Conservation (phyloP, 2,888 invertebrate species). For the Pycnomerus fuliginosus region DNA sequence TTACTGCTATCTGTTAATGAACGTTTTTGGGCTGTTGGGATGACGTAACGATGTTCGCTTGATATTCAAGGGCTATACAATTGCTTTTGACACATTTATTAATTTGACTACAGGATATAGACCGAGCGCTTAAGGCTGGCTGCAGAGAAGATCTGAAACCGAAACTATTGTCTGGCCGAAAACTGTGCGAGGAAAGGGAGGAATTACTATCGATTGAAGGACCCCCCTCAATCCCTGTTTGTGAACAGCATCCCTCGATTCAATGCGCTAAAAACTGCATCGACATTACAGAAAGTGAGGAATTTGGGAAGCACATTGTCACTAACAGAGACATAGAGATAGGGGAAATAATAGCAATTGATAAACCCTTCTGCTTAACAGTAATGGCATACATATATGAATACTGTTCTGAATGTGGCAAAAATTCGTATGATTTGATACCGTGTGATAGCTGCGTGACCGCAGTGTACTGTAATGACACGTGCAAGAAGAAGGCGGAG, state of each 20-base stretch:
- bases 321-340: slow-evolving; percentile 65
- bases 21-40: too few species aligned
- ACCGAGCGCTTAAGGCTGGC: too few species aligned
- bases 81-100: too few species aligned
- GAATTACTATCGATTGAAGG: too few species aligned
- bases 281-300: slow-evolving; percentile 57
- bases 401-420: slow-evolving; percentile 68
- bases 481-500: slow-evolving; percentile 56
- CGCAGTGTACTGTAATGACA: slow-evolving; percentile 64
- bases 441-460: slow-evolving; percentile 64
- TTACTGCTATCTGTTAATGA: too few species aligned
- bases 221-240: neutral
- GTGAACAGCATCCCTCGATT: slow-evolving; percentile 23
- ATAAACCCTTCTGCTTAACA: slow-evolving; percentile 70
- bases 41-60: too few species aligned
- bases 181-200: too few species aligned
- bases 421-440: slow-evolving; percentile 57
- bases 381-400: slow-evolving; percentile 56
- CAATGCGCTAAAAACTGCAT: slow-evolving; percentile 63
- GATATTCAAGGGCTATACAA: too few species aligned
- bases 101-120: neutral
- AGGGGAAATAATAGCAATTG: slow-evolving; percentile 73
- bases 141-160: too few species aligned
- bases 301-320: slow-evolving; percentile 69
- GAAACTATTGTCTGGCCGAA: too few species aligned